phyloP scores from a whole-genome alignment of 1,140 invertebrate genomes.

The Drosophila virilis region DNA sequence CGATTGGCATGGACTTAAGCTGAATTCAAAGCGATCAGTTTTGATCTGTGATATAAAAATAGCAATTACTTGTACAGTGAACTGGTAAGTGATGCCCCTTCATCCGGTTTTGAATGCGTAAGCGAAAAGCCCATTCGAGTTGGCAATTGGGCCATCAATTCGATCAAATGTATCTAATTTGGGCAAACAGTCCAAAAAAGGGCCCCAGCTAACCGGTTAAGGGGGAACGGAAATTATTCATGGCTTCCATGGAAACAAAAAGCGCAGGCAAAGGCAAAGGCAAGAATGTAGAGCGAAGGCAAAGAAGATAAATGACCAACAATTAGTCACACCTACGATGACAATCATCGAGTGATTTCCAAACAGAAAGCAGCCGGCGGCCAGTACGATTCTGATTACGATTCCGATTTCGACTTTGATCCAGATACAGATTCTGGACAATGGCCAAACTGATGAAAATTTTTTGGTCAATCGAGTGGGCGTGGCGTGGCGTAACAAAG shows the following conservation, averaged over 20 bases:
- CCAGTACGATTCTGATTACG: conserved; percentile 1
- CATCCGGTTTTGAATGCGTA: conserved; percentile 20
- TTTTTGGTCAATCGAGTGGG: conserved; percentile 35
- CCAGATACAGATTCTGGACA: conserved; percentile 55
- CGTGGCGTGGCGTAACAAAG: conserved; percentile 15
- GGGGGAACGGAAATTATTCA: conserved; percentile 74
- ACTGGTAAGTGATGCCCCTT: conserved; percentile 21
- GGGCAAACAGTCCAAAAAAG: conserved; percentile 20
- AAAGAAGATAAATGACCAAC: conserved; percentile 80
- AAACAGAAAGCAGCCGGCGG: conserved; percentile 19
- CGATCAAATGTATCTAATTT: conserved; percentile 48
- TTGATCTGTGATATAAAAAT: conserved; percentile 3
- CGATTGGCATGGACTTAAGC: too few species aligned
- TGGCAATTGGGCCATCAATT: conserved; percentile 71
- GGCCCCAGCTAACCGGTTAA: neutral
- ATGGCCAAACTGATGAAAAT: conserved; percentile 72
- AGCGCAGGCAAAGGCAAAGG: conserved; percentile 20
- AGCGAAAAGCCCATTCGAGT: conserved; percentile 14
- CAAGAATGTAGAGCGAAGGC: conserved; percentile 25
- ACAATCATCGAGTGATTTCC: conserved; percentile 78
- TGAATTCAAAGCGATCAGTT: neutral
- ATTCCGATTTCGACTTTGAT: conserved; percentile 6
- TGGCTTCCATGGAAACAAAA: conserved; percentile 68
- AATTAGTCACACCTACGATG: conserved; percentile 83
- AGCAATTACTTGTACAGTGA: conserved; percentile 5